A percentile compares a stretch with the other conserved stretches of the same genome.
These are phyloP conservation scores for Prunella strophiata DNA, from an alignment of 2,797 vertebrate genomes.

Conservation along the genomic window DNA sequence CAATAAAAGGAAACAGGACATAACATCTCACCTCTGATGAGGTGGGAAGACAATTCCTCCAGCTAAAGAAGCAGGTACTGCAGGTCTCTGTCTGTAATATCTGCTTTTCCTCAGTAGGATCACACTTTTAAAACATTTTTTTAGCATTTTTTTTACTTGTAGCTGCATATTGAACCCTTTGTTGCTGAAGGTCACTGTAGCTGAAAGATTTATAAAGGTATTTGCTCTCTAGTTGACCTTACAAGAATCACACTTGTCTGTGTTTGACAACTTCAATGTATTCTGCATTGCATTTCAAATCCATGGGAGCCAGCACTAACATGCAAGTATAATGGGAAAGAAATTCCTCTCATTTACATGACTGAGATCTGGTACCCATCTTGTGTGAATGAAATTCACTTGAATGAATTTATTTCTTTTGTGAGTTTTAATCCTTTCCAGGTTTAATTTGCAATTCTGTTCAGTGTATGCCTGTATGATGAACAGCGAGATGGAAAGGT, in stretches of 20 bases:
- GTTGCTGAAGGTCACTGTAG: background rate
- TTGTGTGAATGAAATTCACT: slow-evolving; percentile 31
- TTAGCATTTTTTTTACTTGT: background rate
- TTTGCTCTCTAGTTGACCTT: slow-evolving; percentile 21
- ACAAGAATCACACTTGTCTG: background rate
- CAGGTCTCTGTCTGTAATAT: background rate
- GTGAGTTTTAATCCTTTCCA: slow-evolving; percentile 17
- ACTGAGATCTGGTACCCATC: slow-evolving; percentile 33
- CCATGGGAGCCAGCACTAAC: background rate
- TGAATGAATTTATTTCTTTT: slow-evolving; percentile 13
- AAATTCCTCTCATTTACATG: slow-evolving; percentile 50
- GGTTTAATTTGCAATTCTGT: slow-evolving; percentile 19
- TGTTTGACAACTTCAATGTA: slow-evolving; percentile 39
- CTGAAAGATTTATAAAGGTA: background rate
- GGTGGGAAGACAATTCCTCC: background rate
- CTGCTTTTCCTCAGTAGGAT: background rate
- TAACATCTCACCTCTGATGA: background rate
- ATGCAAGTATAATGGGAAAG: slow-evolving; percentile 53
- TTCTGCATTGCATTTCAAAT: slow-evolving; percentile 23
- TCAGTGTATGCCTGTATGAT: background rate
- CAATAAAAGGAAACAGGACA: background rate
- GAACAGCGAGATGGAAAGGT: background rate
- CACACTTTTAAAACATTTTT: background rate
- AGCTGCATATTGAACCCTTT: background rate
- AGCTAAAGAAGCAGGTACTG: background rate